Percentiles rank a stretch among this genome's conserved stretches.
Evolutionary conservation across 2,888 invertebrate species (phyloP).

Genomic region (Melanophora roralis): DNA sequence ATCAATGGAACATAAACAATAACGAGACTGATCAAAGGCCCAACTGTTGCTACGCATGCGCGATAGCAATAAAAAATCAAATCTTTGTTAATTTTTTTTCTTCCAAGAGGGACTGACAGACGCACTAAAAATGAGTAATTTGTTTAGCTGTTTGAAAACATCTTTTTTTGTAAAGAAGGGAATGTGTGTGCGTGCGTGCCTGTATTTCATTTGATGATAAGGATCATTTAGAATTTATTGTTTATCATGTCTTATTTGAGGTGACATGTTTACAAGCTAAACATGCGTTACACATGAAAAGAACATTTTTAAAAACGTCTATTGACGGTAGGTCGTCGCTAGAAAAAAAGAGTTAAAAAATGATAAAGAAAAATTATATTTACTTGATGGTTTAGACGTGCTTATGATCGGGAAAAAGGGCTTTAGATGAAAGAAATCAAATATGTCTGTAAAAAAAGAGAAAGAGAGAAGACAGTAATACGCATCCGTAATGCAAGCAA

Average conservation of each 20-base stretch:
- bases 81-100: not conserved
- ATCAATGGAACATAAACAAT: not conserved
- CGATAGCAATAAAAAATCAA: constrained; percentile 49
- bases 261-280: constrained; percentile 39
- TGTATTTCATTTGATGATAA: constrained; percentile 34
- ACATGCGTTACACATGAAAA: constrained; percentile 8
- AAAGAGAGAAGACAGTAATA: constrained; percentile 50
- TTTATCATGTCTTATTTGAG: constrained; percentile 35
- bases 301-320: not conserved
- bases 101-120: constrained; percentile 3
- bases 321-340: not conserved
- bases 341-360: not conserved
- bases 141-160: constrained; percentile 33
- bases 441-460: too few species aligned
- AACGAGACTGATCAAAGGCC: not conserved
- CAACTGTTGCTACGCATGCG: constrained; percentile 48
- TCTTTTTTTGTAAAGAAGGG: not conserved
- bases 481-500: constrained; percentile 50
- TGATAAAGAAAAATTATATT: not conserved
- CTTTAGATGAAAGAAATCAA: constrained; percentile 31
- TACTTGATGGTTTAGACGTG: constrained; percentile 23
- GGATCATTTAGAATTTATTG: constrained; percentile 54
- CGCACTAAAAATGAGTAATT: constrained; percentile 33
- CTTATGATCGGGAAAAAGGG: constrained; percentile 41
- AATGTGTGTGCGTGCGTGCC: not conserved